These are phyloP conservation scores for Chymomyza amoena DNA, from an alignment of 2,888 invertebrate genomes.

Conservation along the genomic window DNA sequence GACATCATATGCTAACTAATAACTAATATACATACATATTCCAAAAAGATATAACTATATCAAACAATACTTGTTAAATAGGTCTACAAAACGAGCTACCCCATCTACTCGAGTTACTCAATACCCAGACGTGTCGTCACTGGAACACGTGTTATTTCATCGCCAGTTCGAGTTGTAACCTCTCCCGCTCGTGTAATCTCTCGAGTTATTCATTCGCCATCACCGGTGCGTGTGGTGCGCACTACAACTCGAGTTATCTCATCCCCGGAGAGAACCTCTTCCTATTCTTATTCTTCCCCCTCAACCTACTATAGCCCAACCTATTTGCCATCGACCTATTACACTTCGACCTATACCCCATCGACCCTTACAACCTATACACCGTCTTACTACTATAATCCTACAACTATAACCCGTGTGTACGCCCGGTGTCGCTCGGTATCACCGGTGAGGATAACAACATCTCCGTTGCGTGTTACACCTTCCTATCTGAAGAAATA, in stretches of 20 bases:
- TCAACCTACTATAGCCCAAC: conserved; percentile 58
- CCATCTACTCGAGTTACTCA: conserved; percentile 77
- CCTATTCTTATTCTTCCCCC: conserved; percentile 64
- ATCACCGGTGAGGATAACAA: conserved; percentile 69
- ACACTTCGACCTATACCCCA: conserved; percentile 64
- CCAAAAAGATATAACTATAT: conserved; percentile 9
- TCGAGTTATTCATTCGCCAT: conserved; percentile 68
- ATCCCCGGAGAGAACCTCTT: conserved; percentile 69
- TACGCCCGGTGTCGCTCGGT: conserved; percentile 60
- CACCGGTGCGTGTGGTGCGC: conserved; percentile 71
- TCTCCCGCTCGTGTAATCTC: conserved; percentile 72
- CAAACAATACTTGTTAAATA: conserved; percentile 52
- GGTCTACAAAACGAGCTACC: conserved; percentile 77
- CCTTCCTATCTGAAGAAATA: conserved; percentile 84
- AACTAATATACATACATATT: background rate
- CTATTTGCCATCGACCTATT: conserved; percentile 63
- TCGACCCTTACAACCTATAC: conserved; percentile 65
- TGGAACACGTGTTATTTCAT: conserved; percentile 74
- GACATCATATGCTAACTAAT: background rate
- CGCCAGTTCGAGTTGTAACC: conserved; percentile 75
- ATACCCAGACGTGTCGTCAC: conserved; percentile 70
- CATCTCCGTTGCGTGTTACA: conserved; percentile 80
- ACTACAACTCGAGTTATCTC: conserved; percentile 71
- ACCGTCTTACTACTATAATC: conserved; percentile 69
- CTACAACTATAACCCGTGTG: conserved; percentile 69